Conservation (phyloP, 2,113 vertebrate species). For the Polypterus bichir region DNA sequence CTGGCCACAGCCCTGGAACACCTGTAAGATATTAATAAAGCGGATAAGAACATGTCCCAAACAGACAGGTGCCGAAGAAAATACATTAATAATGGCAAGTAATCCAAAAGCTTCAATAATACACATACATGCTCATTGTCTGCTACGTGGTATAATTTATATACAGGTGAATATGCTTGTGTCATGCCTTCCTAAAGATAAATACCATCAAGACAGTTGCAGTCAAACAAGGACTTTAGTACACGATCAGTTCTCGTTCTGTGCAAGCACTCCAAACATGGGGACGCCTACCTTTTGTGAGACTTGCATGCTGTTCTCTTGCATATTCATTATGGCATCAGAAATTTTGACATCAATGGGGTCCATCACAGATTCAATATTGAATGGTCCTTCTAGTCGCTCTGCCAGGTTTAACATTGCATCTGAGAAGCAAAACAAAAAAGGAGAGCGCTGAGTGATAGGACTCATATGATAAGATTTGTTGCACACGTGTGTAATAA, state of each 20-base stretch:
- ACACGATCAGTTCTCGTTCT: too few relatives aligned
- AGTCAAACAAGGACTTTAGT: too few relatives aligned
- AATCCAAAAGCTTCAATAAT: too few relatives aligned
- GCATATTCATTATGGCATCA: conserved; percentile 97
- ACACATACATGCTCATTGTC: too few relatives aligned
- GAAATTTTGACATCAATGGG: conserved; percentile 96
- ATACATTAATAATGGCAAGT: too few relatives aligned
- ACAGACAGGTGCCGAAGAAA: not conserved
- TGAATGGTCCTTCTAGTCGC: conserved; percentile 88
- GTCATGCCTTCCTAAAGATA: too few relatives aligned
- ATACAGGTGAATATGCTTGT: too few relatives aligned
- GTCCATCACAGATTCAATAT: conserved; percentile 91
- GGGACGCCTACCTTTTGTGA: conserved; percentile 71
- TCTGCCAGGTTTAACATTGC: conserved; percentile 82
- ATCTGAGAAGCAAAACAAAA: conserved; percentile 44
- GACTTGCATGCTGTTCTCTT: conserved; percentile 93
- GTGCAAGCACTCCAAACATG: too few relatives aligned
- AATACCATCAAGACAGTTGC: too few relatives aligned
- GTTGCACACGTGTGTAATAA: too few relatives aligned
- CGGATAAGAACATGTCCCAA: not conserved
- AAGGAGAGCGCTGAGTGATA: not conserved
- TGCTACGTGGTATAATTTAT: too few relatives aligned
- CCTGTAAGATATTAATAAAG: conserved; percentile 39
- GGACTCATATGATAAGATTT: not conserved
- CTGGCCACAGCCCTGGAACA: conserved; percentile 95